A percentile compares a stretch with the other conserved stretches of the same genome.
These are phyloP conservation scores for Lepeophtheirus nordmannii DNA, from an alignment of 2,888 invertebrate species.

Conservation along the genomic window DNA sequence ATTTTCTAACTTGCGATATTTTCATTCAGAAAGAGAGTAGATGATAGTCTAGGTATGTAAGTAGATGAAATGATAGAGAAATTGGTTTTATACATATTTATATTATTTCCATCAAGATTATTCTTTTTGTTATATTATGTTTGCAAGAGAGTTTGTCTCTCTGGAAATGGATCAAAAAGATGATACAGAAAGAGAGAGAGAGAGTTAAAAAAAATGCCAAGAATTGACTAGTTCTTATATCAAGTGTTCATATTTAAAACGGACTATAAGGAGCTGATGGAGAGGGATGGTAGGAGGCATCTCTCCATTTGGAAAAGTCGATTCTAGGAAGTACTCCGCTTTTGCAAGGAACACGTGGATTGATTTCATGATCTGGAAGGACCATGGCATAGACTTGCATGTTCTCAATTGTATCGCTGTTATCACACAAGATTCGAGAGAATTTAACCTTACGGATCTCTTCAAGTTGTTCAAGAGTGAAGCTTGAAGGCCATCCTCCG, in stretches of 20 bases:
- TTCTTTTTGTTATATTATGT: too few species aligned
- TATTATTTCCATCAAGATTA: too few species aligned
- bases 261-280: slow-evolving; percentile 12
- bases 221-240: too few species aligned
- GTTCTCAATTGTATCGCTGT: slow-evolving; percentile 35
- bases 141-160: too few species aligned
- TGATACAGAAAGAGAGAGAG: too few species aligned
- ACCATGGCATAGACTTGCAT: slow-evolving; percentile 37
- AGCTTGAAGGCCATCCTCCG: slow-evolving; percentile 35
- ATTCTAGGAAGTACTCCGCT: slow-evolving; percentile 72
- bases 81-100: too few species aligned
- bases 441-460: slow-evolving; percentile 34
- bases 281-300: slow-evolving; percentile 33
- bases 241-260: slow-evolving; percentile 19
- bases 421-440: slow-evolving; percentile 37
- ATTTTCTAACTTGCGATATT: too few species aligned
- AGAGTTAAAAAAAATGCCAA: too few species aligned
- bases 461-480: slow-evolving; percentile 32
- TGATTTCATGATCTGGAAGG: slow-evolving; percentile 39
- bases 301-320: slow-evolving; percentile 79
- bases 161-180: too few species aligned
- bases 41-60: too few species aligned
- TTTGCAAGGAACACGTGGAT: slow-evolving; percentile 79
- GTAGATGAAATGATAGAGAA: too few species aligned
- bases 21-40: too few species aligned